Percentiles rank a stretch among this genome's conserved stretches.
Conservation (phyloP, 2,888 invertebrate genomes). For the Desoria tigrina region DNA sequence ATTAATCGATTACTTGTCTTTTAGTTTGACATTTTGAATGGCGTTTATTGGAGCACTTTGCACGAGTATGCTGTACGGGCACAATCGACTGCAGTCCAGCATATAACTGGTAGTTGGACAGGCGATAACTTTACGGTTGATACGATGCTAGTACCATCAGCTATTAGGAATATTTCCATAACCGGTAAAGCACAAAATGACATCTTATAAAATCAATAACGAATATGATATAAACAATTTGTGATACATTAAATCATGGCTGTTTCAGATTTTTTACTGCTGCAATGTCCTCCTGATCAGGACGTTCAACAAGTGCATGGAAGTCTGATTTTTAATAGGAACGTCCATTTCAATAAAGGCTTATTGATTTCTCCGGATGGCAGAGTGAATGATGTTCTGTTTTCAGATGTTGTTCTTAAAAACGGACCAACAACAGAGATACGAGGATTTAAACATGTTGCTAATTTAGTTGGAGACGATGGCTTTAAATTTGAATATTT, state of each 20-base stretch:
- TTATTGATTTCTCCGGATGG: constrained; percentile 9
- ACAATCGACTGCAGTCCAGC: constrained; percentile 15
- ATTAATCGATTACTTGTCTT: too few species aligned
- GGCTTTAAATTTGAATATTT: constrained; percentile 19
- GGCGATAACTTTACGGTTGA: constrained; percentile 21
- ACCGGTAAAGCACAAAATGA: too few species aligned
- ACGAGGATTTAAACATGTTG: constrained; percentile 37
- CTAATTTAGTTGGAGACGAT: constrained; percentile 13
- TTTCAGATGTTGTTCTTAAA: constrained; percentile 38
- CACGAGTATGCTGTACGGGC: constrained; percentile 23
- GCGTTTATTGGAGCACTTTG: constrained; percentile 20
- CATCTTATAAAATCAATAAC: too few species aligned
- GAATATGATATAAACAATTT: too few species aligned
- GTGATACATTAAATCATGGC: too few species aligned
- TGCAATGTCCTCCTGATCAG: neutral
- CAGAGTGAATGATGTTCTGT: constrained; percentile 35
- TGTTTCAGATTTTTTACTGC: neutral
- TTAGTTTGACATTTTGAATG: constrained; percentile 32
- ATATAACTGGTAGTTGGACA: constrained; percentile 36
- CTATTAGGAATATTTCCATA: neutral
- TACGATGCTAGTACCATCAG: neutral
- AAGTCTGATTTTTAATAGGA: neutral
- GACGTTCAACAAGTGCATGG: neutral
- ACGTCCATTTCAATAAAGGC: neutral
- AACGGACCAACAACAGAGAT: constrained; percentile 23